These are phyloP conservation scores for Protonibea diacanthus DNA, from an alignment of 2,797 vertebrate species.

Conservation along the genomic window DNA sequence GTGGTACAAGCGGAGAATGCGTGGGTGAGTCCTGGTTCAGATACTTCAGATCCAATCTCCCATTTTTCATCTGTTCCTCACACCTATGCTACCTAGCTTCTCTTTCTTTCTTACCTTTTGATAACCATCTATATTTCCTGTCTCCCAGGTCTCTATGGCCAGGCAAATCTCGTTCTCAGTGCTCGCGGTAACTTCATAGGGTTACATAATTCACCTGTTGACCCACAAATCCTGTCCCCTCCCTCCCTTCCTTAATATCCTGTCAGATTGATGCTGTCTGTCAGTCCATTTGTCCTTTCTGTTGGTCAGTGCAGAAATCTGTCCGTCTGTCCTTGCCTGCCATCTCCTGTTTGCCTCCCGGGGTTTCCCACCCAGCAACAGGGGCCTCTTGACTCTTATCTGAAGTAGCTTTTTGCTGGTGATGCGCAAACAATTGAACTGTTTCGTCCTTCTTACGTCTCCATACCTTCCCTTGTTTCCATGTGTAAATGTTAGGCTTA, in stretches of 20 bases:
- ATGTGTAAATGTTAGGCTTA: conserved; percentile 62
- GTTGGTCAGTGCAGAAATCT: conserved; percentile 62
- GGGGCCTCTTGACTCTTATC: conserved; percentile 54
- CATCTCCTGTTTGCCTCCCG: conserved; percentile 63
- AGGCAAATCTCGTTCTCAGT: conserved; percentile 86
- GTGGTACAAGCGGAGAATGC: conserved; percentile 95
- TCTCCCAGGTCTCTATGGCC: conserved; percentile 87
- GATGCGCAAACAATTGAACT: conserved; percentile 56
- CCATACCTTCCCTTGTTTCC: conserved; percentile 62
- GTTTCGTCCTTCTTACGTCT: conserved; percentile 56
- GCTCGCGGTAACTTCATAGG: conserved; percentile 86
- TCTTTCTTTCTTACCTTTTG: conserved; percentile 65
- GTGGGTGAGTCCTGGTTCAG: conserved; percentile 87
- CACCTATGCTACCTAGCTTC: conserved; percentile 48
- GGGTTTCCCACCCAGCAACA: conserved; percentile 63
- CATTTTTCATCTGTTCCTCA: conserved; percentile 70
- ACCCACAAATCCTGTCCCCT: conserved; percentile 53
- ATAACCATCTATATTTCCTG: conserved; percentile 86
- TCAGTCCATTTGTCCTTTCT: conserved; percentile 57
- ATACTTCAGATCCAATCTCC: neutral
- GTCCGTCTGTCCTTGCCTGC: conserved; percentile 72
- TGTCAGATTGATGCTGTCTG: conserved; percentile 60
- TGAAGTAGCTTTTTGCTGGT: conserved; percentile 61
- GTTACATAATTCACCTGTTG: conserved; percentile 73
- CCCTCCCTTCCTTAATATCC: conserved; percentile 41